Evolutionary conservation across 1,140 invertebrate species (phyloP).

Genomic region (Drosophila virilis): DNA sequence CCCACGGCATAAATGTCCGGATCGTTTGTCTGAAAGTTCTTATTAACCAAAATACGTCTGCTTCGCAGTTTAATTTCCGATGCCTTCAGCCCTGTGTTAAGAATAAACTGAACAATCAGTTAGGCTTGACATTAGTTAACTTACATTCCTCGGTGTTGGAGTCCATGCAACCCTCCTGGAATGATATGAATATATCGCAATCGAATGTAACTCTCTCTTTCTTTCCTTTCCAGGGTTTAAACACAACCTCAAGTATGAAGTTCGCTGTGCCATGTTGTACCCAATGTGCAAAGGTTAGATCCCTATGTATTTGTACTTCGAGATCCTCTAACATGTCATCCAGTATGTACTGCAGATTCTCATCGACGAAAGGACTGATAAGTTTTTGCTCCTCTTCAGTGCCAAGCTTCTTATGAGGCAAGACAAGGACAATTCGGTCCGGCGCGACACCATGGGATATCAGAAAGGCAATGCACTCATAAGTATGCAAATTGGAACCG

Average conservation of each 20-base stretch:
- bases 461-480: constrained; percentile 66
- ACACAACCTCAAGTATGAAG: constrained; percentile 55
- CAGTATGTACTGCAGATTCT: constrained; percentile 53
- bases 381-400: constrained; percentile 13
- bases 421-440: constrained; percentile 30
- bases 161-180: constrained; percentile 44
- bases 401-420: constrained; percentile 21
- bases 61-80: constrained; percentile 17
- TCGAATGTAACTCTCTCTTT: constrained; percentile 11
- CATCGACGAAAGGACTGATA: constrained; percentile 45
- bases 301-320: constrained; percentile 19
- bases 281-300: constrained; percentile 46
- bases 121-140: background rate
- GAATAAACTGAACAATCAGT: background rate
- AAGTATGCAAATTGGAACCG: constrained; percentile 55
- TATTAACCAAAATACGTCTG: constrained; percentile 44
- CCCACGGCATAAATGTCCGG: constrained; percentile 67
- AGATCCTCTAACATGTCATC: constrained; percentile 56
- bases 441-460: constrained; percentile 43
- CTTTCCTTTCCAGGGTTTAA: constrained; percentile 24
- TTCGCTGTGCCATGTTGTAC: constrained; percentile 1
- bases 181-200: constrained; percentile 71
- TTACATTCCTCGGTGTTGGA: constrained; percentile 19
- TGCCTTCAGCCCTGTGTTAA: constrained; percentile 14
- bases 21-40: constrained; percentile 63